Percentiles rank a stretch among this genome's conserved stretches.
These are phyloP conservation scores for Brassicogethes aeneus DNA, from an alignment of 2,888 invertebrate species.

Conservation along the genomic window DNA sequence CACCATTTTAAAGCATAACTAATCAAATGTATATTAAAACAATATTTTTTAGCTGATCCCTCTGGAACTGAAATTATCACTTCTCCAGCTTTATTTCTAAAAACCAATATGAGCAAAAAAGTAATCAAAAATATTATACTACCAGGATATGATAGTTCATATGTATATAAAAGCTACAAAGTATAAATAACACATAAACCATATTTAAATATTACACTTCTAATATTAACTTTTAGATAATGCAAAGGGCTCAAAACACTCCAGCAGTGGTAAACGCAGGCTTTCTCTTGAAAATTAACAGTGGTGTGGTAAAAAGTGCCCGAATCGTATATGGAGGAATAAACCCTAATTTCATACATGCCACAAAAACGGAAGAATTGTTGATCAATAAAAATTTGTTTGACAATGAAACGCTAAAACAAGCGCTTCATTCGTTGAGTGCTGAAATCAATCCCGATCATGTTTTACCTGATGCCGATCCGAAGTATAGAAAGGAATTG, in stretches of 20 bases:
- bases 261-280: slow-evolving; percentile 60
- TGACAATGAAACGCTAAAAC: slow-evolving; percentile 33
- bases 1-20: too few relatives aligned
- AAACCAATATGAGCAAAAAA: slow-evolving; percentile 39
- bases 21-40: too few relatives aligned
- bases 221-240: slow-evolving; percentile 46
- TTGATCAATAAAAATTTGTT: slow-evolving; percentile 2
- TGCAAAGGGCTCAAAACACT: slow-evolving; percentile 62
- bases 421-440: slow-evolving; percentile 41
- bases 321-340: slow-evolving; percentile 3
- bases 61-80: neutral
- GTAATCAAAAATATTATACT: slow-evolving; percentile 42
- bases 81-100: slow-evolving; percentile 33
- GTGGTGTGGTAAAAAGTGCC: neutral
- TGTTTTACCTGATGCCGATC: slow-evolving; percentile 58
- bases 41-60: neutral
- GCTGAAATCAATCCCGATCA: slow-evolving; percentile 56
- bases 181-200: slow-evolving; percentile 17
- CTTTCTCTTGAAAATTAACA: slow-evolving; percentile 2
- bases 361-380: slow-evolving; percentile 1
- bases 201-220: slow-evolving; percentile 3
- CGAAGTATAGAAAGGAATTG: slow-evolving; percentile 58
- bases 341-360: slow-evolving; percentile 5
- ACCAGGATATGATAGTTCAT: slow-evolving; percentile 38
- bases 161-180: slow-evolving; percentile 31